Evolutionary conservation across 1,140 invertebrate species (phyloP).

Genomic region (Cylas formicarius): DNA sequence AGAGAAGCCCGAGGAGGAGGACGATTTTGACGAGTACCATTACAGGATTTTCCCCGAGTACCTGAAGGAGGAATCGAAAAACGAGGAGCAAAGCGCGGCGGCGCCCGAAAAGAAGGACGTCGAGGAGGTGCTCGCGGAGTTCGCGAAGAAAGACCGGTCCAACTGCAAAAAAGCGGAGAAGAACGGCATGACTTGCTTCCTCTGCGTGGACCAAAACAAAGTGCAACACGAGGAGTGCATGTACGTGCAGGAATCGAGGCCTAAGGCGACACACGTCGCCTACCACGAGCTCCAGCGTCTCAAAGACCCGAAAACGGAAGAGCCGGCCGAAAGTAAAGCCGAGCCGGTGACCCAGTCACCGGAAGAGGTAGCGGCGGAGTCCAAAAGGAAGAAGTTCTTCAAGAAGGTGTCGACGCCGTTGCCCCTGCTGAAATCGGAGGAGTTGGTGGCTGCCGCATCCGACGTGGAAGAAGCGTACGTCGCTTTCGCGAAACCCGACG

Average conservation of each 20-base stretch:
- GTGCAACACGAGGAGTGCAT: slow-evolving; percentile 67
- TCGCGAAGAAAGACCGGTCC: slow-evolving; percentile 59
- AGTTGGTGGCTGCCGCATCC: slow-evolving; percentile 12
- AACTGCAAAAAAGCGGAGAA: slow-evolving; percentile 61
- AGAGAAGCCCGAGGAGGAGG: slow-evolving; percentile 20
- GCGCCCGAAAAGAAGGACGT: slow-evolving; percentile 51
- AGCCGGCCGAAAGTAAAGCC: slow-evolving; percentile 13
- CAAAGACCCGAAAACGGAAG: slow-evolving; percentile 20
- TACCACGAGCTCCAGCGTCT: slow-evolving; percentile 28
- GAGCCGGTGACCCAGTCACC: slow-evolving; percentile 12
- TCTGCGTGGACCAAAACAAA: slow-evolving; percentile 58
- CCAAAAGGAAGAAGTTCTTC: slow-evolving; percentile 26
- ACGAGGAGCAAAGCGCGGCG: slow-evolving; percentile 38
- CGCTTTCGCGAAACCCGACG: slow-evolving; percentile 22
- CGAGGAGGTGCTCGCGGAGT: slow-evolving; percentile 58
- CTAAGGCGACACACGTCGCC: slow-evolving; percentile 47
- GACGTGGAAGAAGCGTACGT: slow-evolving; percentile 10
- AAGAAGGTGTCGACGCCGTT: slow-evolving; percentile 22
- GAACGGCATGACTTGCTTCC: slow-evolving; percentile 67
- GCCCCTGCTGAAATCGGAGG: slow-evolving; percentile 6
- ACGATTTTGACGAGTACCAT: slow-evolving; percentile 40
- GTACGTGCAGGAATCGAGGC: slow-evolving; percentile 57
- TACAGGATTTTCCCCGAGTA: slow-evolving; percentile 41
- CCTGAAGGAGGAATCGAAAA: slow-evolving; percentile 35
- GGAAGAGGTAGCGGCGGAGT: slow-evolving; percentile 6